Percentiles rank a stretch among this genome's conserved stretches.
These are phyloP conservation scores for Pedionomus torquatus DNA, from an alignment of 2,113 vertebrate genomes.

Conservation along the genomic window DNA sequence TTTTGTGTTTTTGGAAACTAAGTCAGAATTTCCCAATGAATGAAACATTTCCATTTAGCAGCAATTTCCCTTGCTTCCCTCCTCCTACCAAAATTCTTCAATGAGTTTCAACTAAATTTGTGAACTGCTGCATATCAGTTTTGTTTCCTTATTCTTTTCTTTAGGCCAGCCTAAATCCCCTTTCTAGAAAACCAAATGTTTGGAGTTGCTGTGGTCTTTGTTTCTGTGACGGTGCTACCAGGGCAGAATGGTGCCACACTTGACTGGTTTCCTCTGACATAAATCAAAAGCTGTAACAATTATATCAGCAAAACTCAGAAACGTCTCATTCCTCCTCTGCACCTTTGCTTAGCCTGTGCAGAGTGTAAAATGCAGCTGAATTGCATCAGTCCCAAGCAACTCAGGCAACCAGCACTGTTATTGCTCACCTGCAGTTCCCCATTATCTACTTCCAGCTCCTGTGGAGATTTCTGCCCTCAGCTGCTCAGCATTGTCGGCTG, in stretches of 20 bases:
- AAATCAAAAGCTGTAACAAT: background rate
- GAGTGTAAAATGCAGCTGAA: background rate
- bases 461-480: background rate
- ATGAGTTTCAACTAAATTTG: background rate
- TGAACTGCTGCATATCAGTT: background rate
- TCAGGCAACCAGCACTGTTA: background rate
- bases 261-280: background rate
- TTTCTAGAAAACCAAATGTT: background rate
- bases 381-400: background rate
- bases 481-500: rapidly evolving
- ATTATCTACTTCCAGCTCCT: background rate
- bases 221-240: background rate
- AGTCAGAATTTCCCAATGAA: constrained; percentile 17
- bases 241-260: background rate
- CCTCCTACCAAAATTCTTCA: background rate
- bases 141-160: background rate
- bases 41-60: background rate
- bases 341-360: background rate
- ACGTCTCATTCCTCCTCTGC: rapidly evolving
- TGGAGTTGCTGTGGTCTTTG: background rate
- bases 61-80: background rate
- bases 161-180: background rate
- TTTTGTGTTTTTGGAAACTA: background rate
- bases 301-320: background rate
- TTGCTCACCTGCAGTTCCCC: background rate